phyloP scores from a whole-genome alignment of 2,797 vertebrate genomes.

The Zenarchopterus dispar region DNA sequence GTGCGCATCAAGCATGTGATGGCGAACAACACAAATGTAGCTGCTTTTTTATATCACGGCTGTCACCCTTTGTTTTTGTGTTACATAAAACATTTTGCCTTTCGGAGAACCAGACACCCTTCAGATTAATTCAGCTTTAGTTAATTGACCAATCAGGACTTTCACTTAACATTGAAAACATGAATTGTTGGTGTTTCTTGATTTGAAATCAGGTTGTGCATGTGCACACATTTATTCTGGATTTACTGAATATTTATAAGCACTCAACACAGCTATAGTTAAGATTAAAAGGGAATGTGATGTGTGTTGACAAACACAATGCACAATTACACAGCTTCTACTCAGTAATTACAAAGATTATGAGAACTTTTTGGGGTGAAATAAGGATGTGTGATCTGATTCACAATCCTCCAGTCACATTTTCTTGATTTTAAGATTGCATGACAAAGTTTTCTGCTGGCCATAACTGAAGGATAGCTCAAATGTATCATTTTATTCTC shows the following conservation, averaged over 20 bases:
- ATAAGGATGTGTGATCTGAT: neutral
- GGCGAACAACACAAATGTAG: too few relatives aligned
- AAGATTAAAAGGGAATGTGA: too few relatives aligned
- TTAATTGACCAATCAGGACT: slow-evolving; percentile 40
- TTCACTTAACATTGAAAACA: slow-evolving; percentile 17
- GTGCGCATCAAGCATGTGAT: too few relatives aligned
- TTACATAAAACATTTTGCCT: slow-evolving; percentile 36
- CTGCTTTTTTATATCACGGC: slow-evolving; percentile 22
- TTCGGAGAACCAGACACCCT: slow-evolving; percentile 13
- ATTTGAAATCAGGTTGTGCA: neutral
- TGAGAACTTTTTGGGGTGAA: neutral
- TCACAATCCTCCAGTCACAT: neutral
- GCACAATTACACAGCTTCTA: too few relatives aligned
- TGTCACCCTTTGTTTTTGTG: slow-evolving; percentile 44
- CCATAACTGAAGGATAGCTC: neutral
- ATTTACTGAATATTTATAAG: neutral
- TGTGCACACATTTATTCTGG: too few relatives aligned
- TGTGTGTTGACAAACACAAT: too few relatives aligned
- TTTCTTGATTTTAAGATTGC: neutral
- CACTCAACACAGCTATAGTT: too few relatives aligned
- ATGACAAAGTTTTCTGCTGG: too few relatives aligned
- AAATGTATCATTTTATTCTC: neutral
- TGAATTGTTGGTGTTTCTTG: neutral
- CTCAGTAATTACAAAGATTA: too few relatives aligned
- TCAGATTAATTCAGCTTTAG: slow-evolving; percentile 29